Evolutionary conservation across 1,140 invertebrate genomes (phyloP).

Genomic region (Galleria mellonella): DNA sequence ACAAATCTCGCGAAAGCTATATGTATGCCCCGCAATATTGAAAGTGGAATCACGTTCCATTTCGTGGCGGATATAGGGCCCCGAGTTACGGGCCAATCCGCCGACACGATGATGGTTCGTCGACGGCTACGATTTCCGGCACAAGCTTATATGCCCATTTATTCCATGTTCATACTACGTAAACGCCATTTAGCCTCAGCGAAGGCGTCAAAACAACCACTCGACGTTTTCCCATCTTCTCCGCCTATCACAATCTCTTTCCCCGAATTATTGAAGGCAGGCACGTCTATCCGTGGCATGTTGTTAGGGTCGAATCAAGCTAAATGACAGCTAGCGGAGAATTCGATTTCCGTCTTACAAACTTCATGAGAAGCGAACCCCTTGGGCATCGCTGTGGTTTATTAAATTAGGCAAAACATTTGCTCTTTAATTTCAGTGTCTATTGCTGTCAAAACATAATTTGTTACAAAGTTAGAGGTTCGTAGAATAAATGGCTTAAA

Average conservation of each 20-base stretch:
- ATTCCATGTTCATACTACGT: conserved; percentile 31
- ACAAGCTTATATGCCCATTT: conserved; percentile 29
- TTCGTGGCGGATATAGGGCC: conserved; percentile 60
- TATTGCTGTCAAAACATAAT: background rate
- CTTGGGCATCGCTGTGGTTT: conserved; percentile 2
- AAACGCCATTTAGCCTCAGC: conserved; percentile 14
- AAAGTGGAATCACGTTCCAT: conserved; percentile 59
- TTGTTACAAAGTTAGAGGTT: too few species aligned
- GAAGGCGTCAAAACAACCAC: conserved; percentile 12
- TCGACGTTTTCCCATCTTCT: conserved; percentile 10
- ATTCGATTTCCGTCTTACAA: conserved; percentile 17
- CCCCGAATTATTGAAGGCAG: conserved; percentile 6
- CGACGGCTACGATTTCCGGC: conserved; percentile 53
- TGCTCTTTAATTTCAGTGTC: background rate
- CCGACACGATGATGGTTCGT: conserved; percentile 44
- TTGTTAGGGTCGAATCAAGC: conserved; percentile 12
- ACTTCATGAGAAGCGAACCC: conserved; percentile 7
- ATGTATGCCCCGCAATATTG: conserved; percentile 20
- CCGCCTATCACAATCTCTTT: conserved; percentile 6
- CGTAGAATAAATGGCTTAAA: too few species aligned
- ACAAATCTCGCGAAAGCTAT: conserved; percentile 2
- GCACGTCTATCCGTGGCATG: conserved; percentile 7
- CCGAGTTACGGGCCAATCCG: conserved; percentile 53
- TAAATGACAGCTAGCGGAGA: conserved; percentile 11
- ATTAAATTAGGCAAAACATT: conserved; percentile 15